These are phyloP conservation scores for Podabrus alpinus DNA, from an alignment of 2,888 invertebrate genomes.

Conservation along the genomic window DNA sequence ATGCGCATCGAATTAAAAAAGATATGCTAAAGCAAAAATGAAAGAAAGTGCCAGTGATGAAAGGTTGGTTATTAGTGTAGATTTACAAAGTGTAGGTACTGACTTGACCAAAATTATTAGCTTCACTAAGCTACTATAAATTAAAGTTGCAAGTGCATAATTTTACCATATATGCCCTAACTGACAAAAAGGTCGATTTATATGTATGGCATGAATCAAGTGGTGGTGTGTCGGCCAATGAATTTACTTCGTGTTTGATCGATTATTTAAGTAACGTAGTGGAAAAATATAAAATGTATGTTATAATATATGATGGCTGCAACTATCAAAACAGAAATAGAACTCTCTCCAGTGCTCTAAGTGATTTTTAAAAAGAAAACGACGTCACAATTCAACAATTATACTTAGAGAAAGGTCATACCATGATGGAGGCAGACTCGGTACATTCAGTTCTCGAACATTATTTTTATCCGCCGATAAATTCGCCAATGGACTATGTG, in stretches of 20 bases:
- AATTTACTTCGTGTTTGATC: constrained; percentile 23
- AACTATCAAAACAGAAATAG: constrained; percentile 21
- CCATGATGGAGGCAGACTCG: constrained; percentile 29
- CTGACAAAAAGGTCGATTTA: constrained; percentile 64
- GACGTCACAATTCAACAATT: constrained; percentile 18
- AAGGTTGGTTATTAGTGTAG: too few relatives aligned
- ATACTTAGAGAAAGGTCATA: constrained; percentile 27
- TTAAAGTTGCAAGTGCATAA: too few relatives aligned
- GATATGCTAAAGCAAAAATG: too few relatives aligned
- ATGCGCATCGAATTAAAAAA: too few relatives aligned
- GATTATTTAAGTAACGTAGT: background rate
- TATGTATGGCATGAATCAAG: constrained; percentile 38
- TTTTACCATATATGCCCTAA: background rate
- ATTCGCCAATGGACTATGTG: constrained; percentile 6
- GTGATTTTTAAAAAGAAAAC: too few relatives aligned
- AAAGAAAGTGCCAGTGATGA: too few relatives aligned
- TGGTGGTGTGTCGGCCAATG: constrained; percentile 31
- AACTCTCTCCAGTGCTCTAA: too few relatives aligned
- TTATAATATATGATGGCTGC: constrained; percentile 25
- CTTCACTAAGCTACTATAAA: too few relatives aligned
- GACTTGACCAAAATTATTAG: too few relatives aligned
- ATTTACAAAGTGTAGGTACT: too few relatives aligned
- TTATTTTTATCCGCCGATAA: constrained; percentile 13
- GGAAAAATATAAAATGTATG: background rate
- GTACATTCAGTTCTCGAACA: constrained; percentile 21